Evolutionary conservation across 1,140 invertebrate species (phyloP).

Genomic region (Prorops nasuta): DNA sequence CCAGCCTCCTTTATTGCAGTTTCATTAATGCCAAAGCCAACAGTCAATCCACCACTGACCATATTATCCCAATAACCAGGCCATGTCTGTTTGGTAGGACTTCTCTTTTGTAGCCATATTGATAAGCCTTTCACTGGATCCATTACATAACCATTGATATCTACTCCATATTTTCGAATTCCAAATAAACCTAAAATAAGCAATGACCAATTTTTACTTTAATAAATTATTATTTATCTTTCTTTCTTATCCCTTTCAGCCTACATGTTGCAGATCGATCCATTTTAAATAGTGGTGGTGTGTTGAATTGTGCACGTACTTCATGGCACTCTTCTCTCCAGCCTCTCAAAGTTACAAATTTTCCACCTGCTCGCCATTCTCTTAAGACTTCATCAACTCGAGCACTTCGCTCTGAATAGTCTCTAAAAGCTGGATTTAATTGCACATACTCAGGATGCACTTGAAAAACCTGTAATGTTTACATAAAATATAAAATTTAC

Average conservation of each 20-base stretch:
- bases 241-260: conserved; percentile 22
- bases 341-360: conserved; percentile 74
- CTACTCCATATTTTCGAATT: conserved; percentile 88
- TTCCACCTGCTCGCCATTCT: conserved; percentile 62
- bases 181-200: conserved; percentile 74
- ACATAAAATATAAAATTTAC: conserved; percentile 7
- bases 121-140: conserved; percentile 81
- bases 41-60: conserved; percentile 88
- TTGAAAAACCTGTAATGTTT: conserved; percentile 63
- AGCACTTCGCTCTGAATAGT: conserved; percentile 76
- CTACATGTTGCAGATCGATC: conserved; percentile 86
- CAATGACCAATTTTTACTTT: background rate
- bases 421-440: conserved; percentile 79
- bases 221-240: background rate
- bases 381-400: conserved; percentile 77
- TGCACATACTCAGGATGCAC: conserved; percentile 71
- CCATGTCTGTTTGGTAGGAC: conserved; percentile 90
- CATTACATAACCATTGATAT: conserved; percentile 89
- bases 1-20: conserved; percentile 90
- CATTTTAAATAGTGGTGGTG: conserved; percentile 79
- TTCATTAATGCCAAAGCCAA: conserved; percentile 81
- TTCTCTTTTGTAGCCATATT: conserved; percentile 90
- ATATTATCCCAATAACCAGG: conserved; percentile 94
- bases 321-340: conserved; percentile 93
- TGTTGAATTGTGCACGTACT: conserved; percentile 71